Evolutionary conservation across 2,797 vertebrate species (phyloP).

Genomic region (Schizopygopsis pylzovi): DNA sequence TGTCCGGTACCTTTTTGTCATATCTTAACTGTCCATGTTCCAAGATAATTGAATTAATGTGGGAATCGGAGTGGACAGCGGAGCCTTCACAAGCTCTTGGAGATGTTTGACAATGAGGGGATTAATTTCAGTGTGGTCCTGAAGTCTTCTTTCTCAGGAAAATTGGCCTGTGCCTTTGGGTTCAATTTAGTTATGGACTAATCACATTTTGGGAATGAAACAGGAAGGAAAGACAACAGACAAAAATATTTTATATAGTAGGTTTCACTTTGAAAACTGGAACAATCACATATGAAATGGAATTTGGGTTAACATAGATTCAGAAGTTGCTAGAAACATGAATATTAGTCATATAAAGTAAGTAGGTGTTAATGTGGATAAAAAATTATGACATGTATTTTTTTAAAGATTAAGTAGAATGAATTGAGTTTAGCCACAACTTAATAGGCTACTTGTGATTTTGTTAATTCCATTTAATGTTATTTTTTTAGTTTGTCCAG

Average conservation of each 20-base stretch:
- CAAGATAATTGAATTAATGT: conserved; percentile 56
- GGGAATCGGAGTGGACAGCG: conserved; percentile 29
- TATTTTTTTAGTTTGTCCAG: background rate
- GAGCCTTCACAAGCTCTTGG: conserved; percentile 39
- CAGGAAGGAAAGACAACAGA: background rate
- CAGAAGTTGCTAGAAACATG: background rate
- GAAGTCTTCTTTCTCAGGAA: conserved; percentile 53
- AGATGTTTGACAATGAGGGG: conserved; percentile 67
- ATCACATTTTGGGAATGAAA: conserved; percentile 17
- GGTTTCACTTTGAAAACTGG: background rate
- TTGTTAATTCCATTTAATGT: background rate
- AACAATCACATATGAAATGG: background rate
- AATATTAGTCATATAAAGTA: background rate
- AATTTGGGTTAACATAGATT: background rate
- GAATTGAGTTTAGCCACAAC: background rate
- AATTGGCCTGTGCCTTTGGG: conserved; percentile 57
- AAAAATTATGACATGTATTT: background rate
- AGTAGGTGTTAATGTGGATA: background rate
- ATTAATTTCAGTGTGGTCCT: conserved; percentile 61
- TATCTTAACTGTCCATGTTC: conserved; percentile 23
- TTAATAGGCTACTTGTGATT: no score
- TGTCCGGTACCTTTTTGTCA: conserved; percentile 16
- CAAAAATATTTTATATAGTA: background rate
- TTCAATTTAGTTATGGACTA: conserved; percentile 69
- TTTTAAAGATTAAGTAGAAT: background rate